phyloP scores from a whole-genome alignment of 1,140 invertebrate species.

The Whitmania pigra region DNA sequence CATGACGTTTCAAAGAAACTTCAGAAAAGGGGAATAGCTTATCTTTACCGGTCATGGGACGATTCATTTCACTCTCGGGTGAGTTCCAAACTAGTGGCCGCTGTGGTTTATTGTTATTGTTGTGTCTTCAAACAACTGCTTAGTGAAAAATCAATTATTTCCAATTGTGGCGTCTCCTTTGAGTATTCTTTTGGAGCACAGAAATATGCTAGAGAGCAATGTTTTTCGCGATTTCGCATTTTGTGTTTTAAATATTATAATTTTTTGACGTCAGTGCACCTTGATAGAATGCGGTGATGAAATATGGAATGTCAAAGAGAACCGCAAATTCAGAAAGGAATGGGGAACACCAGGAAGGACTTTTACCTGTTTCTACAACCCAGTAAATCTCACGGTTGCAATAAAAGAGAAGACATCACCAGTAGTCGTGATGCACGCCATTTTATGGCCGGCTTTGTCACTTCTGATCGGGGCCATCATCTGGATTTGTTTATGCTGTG shows the following conservation, averaged over 20 bases:
- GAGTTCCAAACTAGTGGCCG: background rate
- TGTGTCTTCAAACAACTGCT: background rate
- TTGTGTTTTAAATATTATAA: no score
- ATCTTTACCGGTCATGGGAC: slow-evolving; percentile 18
- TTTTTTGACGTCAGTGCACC: slow-evolving; percentile 15
- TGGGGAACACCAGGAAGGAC: slow-evolving; percentile 20
- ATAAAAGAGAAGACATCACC: slow-evolving; percentile 19
- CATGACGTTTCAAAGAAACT: background rate
- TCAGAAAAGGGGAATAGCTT: background rate
- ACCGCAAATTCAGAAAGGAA: slow-evolving; percentile 14
- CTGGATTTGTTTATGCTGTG: slow-evolving; percentile 22
- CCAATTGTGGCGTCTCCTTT: no score
- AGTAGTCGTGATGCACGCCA: slow-evolving; percentile 18
- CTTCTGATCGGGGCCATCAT: slow-evolving; percentile 9
- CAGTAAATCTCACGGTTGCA: background rate
- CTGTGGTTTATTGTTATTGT: background rate
- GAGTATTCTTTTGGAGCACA: no score
- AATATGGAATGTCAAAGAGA: slow-evolving; percentile 21
- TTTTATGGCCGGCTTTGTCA: slow-evolving; percentile 20
- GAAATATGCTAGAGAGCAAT: no score
- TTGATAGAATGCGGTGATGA: slow-evolving; percentile 23
- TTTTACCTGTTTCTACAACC: slow-evolving; percentile 20
- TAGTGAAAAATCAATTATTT: background rate
- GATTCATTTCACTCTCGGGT: slow-evolving; percentile 19
- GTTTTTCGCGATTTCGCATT: no score